These are phyloP conservation scores for Lasioglossum zephyrum DNA, from an alignment of 2,888 invertebrate species.

Conservation along the genomic window DNA sequence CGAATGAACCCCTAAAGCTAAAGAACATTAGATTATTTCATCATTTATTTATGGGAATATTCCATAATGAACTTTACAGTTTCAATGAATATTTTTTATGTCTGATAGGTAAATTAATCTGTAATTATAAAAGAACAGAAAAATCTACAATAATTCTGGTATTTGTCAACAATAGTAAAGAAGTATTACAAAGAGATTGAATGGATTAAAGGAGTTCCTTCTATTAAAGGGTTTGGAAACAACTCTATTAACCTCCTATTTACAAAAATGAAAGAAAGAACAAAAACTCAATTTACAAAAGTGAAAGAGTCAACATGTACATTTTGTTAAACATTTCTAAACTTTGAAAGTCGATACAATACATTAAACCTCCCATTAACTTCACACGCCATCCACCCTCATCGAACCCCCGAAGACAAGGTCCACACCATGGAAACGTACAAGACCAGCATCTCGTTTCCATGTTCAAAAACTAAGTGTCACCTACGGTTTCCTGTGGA, in stretches of 20 bases:
- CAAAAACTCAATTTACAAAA: background rate
- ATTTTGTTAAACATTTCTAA: background rate
- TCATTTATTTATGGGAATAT: too few species aligned
- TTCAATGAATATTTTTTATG: too few species aligned
- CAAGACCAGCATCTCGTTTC: background rate
- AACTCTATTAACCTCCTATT: background rate
- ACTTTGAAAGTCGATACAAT: background rate
- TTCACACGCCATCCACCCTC: background rate
- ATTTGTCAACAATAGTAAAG: too few species aligned
- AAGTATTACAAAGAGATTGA: too few species aligned
- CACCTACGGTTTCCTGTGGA: conserved; percentile 2
- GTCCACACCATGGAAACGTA: background rate
- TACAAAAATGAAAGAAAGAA: background rate
- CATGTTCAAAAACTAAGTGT: background rate
- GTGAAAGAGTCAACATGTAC: background rate
- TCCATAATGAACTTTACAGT: too few species aligned
- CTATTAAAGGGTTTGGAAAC: too few species aligned
- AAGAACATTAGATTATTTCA: too few species aligned
- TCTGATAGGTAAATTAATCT: too few species aligned
- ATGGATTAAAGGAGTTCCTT: too few species aligned
- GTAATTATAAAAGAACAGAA: too few species aligned
- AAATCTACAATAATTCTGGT: too few species aligned
- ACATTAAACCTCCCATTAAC: background rate
- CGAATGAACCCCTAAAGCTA: too few species aligned
- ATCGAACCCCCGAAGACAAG: background rate